These are phyloP conservation scores for Bombus difficillimus DNA, from an alignment of 1,140 invertebrate species.

Conservation along the genomic window DNA sequence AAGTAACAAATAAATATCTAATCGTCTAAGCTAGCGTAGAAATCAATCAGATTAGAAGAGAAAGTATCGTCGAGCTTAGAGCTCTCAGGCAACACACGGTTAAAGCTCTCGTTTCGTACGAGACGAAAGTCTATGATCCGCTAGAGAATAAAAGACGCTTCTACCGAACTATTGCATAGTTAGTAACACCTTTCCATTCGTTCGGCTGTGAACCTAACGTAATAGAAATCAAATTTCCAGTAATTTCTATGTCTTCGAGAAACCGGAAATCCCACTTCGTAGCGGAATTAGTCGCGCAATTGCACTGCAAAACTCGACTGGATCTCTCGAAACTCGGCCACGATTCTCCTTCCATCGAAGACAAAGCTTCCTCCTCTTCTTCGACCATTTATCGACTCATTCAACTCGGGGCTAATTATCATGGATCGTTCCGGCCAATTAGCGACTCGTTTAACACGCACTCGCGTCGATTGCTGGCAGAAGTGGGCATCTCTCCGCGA, in stretches of 20 bases:
- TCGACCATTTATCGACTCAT: not conserved
- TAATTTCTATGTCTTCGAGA: not conserved
- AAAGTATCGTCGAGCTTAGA: fast-evolving
- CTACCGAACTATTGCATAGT: too few species aligned
- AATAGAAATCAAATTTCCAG: too few species aligned
- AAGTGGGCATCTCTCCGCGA: too few species aligned
- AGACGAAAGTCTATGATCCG: too few species aligned
- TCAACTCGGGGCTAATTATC: conserved; percentile 20
- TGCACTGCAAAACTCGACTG: not conserved
- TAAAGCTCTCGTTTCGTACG: too few species aligned
- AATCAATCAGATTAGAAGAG: too few species aligned
- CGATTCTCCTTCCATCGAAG: not conserved
- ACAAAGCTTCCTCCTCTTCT: not conserved
- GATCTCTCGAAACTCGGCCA: conserved; percentile 22
- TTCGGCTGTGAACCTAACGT: too few species aligned
- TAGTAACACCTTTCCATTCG: too few species aligned
- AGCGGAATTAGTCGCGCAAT: not conserved
- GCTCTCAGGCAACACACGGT: too few species aligned
- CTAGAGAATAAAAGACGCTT: too few species aligned
- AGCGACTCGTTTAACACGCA: conserved; percentile 16
- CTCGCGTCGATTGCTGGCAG: not conserved
- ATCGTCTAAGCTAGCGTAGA: too few species aligned
- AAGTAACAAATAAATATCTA: too few species aligned
- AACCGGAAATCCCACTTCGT: not conserved
- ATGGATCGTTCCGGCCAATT: conserved; percentile 12